Evolutionary conservation across 2,797 vertebrate species (phyloP), one percentile per base, ranked within the genome.

Genomic region (Thalassophryne amazonica): DNA sequence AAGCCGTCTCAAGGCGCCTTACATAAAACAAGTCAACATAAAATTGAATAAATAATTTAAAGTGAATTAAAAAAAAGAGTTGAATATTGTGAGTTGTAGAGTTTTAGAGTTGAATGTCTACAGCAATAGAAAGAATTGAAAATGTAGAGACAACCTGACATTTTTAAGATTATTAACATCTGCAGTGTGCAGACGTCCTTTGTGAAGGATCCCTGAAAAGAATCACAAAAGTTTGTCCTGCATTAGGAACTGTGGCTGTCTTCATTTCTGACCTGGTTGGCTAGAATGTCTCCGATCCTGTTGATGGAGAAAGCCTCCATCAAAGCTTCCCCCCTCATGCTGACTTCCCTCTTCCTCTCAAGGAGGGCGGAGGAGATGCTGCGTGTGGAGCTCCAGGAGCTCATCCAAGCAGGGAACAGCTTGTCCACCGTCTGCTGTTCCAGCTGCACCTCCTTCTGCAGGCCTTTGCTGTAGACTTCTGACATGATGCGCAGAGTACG

Each of bases 401-500:
- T 93, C 91, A 0, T 96, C 94, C 80, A 97, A 57, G 94, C 86
- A 3, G 95, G 95, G 49, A 98, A 97, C 29, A 81, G 87, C 84
- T 91, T 94, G 36, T 96, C 94, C 64, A 96, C 82, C 0, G 77
- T 89, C 17, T 88, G 86, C 7, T 80, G 76, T 43, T 95, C 94
- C 0, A 93, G 91, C 37, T 94, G 93, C 60, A 96, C 77, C 2
- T 97, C 95, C 4, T 90, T 89, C 52, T 90, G 33, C 78, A 98
- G 91, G 1, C 94, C 93, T 50, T 94, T 91, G 6, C 91, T 92
- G 78, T 96, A 98, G 2, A 98, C 94, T 0, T 96, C 94, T 0
- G 85, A 91, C 95, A 98, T 96, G 79, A 98, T 97, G 78, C 92
- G 94, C 72, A 98, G 83, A 0, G 94, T 97, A 45, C 94, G 92